Percentiles rank a stretch among this genome's conserved stretches.
These are phyloP conservation scores for Trichogramma evanescens DNA, from an alignment of 2,888 invertebrate genomes.

Conservation along the genomic window DNA sequence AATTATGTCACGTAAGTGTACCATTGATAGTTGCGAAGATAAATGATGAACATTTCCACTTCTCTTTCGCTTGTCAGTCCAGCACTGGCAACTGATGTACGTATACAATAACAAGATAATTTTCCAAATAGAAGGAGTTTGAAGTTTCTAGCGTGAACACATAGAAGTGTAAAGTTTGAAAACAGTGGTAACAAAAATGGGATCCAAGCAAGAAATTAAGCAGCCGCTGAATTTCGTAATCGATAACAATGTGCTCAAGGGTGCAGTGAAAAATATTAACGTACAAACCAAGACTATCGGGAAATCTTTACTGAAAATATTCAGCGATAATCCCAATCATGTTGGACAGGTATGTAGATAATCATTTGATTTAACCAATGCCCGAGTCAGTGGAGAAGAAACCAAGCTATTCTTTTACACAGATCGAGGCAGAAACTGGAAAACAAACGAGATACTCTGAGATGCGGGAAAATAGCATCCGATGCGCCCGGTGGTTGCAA, in stretches of 20 bases:
- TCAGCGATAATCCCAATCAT: conserved; percentile 19
- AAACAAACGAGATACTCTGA: conserved; percentile 26
- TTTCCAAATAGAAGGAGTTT: too few species aligned
- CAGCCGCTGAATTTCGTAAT: conserved; percentile 13
- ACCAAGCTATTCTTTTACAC: neutral
- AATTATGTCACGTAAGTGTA: too few species aligned
- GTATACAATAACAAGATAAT: too few species aligned
- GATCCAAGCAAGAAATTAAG: too few species aligned
- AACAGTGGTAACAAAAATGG: too few species aligned
- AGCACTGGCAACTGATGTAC: too few species aligned
- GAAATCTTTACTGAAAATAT: conserved; percentile 21
- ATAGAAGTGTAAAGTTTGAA: too few species aligned
- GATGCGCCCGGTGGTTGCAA: conserved; percentile 37
- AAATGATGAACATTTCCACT: neutral
- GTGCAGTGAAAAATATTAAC: neutral
- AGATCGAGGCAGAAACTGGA: conserved; percentile 32
- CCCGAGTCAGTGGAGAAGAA: too few species aligned
- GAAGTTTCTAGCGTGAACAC: too few species aligned
- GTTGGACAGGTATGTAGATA: conserved; percentile 28
- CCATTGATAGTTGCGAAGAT: neutral
- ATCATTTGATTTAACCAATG: too few species aligned
- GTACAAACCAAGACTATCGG: conserved; percentile 16
- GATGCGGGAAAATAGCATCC: conserved; percentile 29
- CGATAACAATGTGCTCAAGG: conserved; percentile 28
- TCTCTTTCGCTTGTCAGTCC: too few species aligned